These are phyloP conservation scores for Bettongia penicillata DNA, from an alignment of 2,113 vertebrate genomes.

Conservation along the genomic window DNA sequence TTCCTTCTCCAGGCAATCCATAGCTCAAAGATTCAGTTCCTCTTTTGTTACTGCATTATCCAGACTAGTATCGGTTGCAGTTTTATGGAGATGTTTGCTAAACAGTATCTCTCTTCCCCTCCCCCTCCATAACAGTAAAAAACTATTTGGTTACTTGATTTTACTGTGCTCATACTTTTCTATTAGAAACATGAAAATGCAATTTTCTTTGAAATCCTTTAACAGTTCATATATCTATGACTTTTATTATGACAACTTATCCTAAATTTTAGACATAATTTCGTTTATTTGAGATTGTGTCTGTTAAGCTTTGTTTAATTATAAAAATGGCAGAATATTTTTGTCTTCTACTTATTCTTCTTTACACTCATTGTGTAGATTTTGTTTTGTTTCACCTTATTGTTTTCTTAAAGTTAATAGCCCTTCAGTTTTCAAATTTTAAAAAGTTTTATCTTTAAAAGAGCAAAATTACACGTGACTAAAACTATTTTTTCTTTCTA, in stretches of 20 bases:
- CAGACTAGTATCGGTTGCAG: background rate
- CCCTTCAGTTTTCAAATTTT: slow-evolving; percentile 46
- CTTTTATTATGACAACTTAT: background rate
- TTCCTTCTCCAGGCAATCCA: background rate
- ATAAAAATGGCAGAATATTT: background rate
- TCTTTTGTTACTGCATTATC: background rate
- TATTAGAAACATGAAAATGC: background rate
- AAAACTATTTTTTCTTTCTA: slow-evolving; percentile 57
- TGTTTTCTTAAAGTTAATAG: background rate
- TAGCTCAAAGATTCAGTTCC: background rate
- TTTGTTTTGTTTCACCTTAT: slow-evolving; percentile 24
- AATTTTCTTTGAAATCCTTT: no score
- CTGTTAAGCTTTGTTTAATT: background rate
- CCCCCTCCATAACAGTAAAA: background rate
- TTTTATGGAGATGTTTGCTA: background rate
- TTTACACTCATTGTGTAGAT: slow-evolving; percentile 3
- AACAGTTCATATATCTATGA: background rate
- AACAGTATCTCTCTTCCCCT: background rate
- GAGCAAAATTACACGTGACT: slow-evolving; percentile 32
- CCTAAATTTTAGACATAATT: background rate
- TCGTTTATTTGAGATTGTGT: background rate
- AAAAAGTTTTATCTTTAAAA: slow-evolving; percentile 39
- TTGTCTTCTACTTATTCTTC: background rate
- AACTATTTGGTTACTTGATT: background rate
- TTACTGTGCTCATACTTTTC: background rate